Percentiles rank a stretch among this genome's conserved stretches.
Evolutionary conservation across 2,888 invertebrate genomes (phyloP).

Genomic region (Brenthis ino): DNA sequence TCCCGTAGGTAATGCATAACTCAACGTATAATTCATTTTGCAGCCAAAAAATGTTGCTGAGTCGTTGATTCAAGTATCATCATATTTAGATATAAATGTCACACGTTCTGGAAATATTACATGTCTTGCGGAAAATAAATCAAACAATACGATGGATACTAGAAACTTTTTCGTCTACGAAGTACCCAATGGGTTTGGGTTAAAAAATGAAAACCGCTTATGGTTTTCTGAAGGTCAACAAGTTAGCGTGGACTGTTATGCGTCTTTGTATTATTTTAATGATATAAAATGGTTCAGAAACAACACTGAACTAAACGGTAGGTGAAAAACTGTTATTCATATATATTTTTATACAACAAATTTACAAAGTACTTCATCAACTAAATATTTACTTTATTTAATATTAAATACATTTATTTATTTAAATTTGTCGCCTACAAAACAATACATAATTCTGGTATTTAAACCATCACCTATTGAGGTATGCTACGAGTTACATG

Average conservation of each 20-base stretch:
- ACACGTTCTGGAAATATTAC: constrained; percentile 54
- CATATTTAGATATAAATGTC: constrained; percentile 50
- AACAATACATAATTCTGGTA: too few species aligned
- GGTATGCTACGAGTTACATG: too few species aligned
- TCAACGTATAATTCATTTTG: constrained; percentile 27
- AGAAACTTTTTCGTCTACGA: constrained; percentile 59
- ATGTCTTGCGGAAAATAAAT: constrained; percentile 54
- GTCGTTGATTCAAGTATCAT: constrained; percentile 50
- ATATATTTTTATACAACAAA: neutral
- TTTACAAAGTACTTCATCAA: too few species aligned
- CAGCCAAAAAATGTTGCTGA: constrained; percentile 43
- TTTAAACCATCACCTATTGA: too few species aligned
- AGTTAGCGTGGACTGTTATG: constrained; percentile 58
- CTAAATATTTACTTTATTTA: too few species aligned
- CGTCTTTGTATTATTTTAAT: constrained; percentile 59
- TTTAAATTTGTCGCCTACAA: too few species aligned
- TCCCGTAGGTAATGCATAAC: too few species aligned
- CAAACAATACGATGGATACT: constrained; percentile 21
- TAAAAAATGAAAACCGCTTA: constrained; percentile 46
- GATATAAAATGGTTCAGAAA: constrained; percentile 59
- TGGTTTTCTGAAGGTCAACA: constrained; percentile 59
- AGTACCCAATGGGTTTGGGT: constrained; percentile 62
- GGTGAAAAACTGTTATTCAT: neutral
- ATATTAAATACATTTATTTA: too few species aligned
- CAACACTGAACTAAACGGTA: constrained; percentile 33